These are phyloP conservation scores for Hemicrepidius hirtus DNA, from an alignment of 2,888 invertebrate genomes.

Conservation along the genomic window DNA sequence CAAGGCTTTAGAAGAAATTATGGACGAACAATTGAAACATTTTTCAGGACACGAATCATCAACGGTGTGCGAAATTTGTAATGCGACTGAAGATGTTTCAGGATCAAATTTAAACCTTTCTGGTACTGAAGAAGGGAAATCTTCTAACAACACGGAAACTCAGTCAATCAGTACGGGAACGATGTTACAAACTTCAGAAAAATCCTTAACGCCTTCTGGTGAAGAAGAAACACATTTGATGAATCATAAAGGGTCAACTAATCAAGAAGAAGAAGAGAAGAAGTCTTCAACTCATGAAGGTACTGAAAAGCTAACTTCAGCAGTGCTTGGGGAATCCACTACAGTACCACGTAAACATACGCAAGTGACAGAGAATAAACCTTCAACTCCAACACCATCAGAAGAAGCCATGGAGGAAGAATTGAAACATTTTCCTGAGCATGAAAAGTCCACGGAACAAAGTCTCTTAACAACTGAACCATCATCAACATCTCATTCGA, in stretches of 20 bases:
- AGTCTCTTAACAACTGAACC: background rate
- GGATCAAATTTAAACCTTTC: too few relatives aligned
- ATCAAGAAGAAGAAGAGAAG: too few relatives aligned
- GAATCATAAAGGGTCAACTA: too few relatives aligned
- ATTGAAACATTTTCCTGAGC: background rate
- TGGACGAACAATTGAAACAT: conserved; percentile 23
- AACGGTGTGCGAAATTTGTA: conserved; percentile 28
- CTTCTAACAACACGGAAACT: too few relatives aligned
- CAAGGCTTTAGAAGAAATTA: background rate
- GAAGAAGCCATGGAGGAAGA: conserved; percentile 1
- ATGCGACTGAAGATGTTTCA: background rate
- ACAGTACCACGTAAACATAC: background rate
- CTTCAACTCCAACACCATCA: background rate
- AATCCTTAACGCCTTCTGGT: background rate
- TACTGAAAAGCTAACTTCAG: too few relatives aligned
- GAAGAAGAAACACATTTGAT: too few relatives aligned
- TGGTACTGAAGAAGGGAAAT: too few relatives aligned
- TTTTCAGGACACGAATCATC: conserved; percentile 1
- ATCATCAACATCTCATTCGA: background rate
- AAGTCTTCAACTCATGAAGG: too few relatives aligned
- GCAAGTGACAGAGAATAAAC: background rate
- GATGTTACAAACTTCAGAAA: background rate
- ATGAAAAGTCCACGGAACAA: conserved; percentile 3
- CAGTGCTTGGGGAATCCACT: too few relatives aligned
- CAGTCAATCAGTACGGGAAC: too few relatives aligned